Evolutionary conservation across 2,113 vertebrate genomes (phyloP), one percentile per base, ranked within the genome.

Genomic region (Pantherophis guttatus): DNA sequence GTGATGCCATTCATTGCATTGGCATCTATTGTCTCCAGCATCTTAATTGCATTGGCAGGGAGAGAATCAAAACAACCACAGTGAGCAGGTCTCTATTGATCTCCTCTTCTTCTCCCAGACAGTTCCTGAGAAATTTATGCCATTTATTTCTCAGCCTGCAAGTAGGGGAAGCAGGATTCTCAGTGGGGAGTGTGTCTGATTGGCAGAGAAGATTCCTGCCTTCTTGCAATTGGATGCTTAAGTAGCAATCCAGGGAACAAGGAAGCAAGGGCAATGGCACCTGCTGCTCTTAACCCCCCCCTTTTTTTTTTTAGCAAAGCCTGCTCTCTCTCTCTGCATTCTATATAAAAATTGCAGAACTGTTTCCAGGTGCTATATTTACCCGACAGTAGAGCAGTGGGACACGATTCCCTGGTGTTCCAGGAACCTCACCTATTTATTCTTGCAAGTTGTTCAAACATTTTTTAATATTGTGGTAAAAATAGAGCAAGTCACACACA

Each of bases 31-130:
- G 95, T 95, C 96, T 97, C 96, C 8, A 10, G 95, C 95, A 93
- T 95, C 94, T 95, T 96, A 97, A 97, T 97, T 97, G 94, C 96
- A 96, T 96, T 96, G 95, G 94, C 81, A 95, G 94, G 95, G 95
- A 95, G 96, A 90, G 95, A 94, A 94, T 96, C 95, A 94, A 94
- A 95, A 94, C 95, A 95, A 91, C 95, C 59, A 93, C 94, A 94
- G 96, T 52, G 95, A 96, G 94, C 85, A 2, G 70, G 70, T 88
- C 89, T 92, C 94, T 92, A 96, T 97, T 89, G 94, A 97, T 97
- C 97, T 96, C n/a, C 2, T 3, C 52, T 4, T 91, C 29, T 90
- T 53, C 0, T 4, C 6, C 89, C 53, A 15, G 7, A n/a, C 75
- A 87, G 93, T 91, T 86, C 23, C 58, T 23, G 87, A 55, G 55